Percentiles rank a stretch among this genome's conserved stretches.
Evolutionary conservation across 2,888 invertebrate species (phyloP).

Genomic region (Eupeodes latifasciatus): DNA sequence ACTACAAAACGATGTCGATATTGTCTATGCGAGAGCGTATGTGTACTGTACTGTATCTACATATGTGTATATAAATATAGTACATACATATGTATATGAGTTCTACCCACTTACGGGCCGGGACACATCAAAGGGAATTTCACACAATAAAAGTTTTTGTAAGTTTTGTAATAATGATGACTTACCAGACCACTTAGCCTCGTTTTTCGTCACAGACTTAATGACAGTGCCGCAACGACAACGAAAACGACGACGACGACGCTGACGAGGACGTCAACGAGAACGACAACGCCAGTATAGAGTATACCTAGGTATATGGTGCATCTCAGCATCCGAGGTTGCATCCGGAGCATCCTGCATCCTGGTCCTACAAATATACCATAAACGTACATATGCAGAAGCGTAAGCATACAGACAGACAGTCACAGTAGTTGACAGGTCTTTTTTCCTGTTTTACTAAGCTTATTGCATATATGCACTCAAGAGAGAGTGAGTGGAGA

Average conservation of each 20-base stretch:
- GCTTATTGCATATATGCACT: constrained; percentile 74
- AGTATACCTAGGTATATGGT: constrained; percentile 47
- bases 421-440: constrained; percentile 73
- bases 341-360: constrained; percentile 63
- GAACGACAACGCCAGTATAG: constrained; percentile 25
- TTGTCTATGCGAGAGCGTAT: constrained; percentile 37
- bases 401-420: constrained; percentile 31
- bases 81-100: constrained; percentile 11
- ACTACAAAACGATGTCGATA: constrained; percentile 57
- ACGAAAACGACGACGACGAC: neutral
- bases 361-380: constrained; percentile 32
- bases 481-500: constrained; percentile 52
- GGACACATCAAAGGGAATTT: constrained; percentile 74
- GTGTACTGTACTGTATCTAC: no score
- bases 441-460: constrained; percentile 65
- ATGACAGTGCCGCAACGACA: constrained; percentile 63
- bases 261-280: constrained; percentile 12
- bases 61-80: neutral
- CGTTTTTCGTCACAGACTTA: constrained; percentile 75
- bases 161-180: constrained; percentile 77
- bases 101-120: constrained; percentile 64
- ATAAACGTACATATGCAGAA: neutral
- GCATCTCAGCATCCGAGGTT: constrained; percentile 34
- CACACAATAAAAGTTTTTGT: constrained; percentile 76
- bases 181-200: constrained; percentile 77